These are phyloP conservation scores for Apantesis nais DNA, from an alignment of 2,888 invertebrate genomes.

Conservation along the genomic window DNA sequence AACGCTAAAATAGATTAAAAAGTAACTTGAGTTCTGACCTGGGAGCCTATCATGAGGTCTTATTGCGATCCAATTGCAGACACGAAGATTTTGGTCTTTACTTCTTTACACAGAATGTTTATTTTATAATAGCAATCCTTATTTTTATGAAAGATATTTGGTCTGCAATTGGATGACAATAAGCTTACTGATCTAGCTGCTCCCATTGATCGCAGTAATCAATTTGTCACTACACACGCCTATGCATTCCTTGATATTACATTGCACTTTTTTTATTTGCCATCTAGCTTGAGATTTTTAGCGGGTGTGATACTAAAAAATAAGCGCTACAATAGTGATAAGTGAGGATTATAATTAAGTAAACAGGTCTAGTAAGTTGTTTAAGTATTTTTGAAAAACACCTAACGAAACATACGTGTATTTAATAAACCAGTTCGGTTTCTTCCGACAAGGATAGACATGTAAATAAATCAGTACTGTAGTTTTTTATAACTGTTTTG, in stretches of 20 bases:
- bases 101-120: no score
- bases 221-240: neutral
- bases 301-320: neutral
- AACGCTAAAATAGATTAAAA: no score
- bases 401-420: neutral
- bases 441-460: neutral
- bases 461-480: neutral
- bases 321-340: neutral
- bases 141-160: no score
- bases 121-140: no score
- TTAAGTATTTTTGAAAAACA: neutral
- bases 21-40: no score
- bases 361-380: neutral
- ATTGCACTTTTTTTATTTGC: neutral
- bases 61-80: no score
- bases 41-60: no score
- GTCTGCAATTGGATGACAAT: no score
- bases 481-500: neutral
- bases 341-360: neutral
- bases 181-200: neutral
- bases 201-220: neutral
- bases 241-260: neutral
- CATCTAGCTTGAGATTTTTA: neutral
- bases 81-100: no score
- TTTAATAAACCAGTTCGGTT: neutral